These are phyloP conservation scores for Desoria tigrina DNA, from an alignment of 2,888 invertebrate genomes.

Conservation along the genomic window DNA sequence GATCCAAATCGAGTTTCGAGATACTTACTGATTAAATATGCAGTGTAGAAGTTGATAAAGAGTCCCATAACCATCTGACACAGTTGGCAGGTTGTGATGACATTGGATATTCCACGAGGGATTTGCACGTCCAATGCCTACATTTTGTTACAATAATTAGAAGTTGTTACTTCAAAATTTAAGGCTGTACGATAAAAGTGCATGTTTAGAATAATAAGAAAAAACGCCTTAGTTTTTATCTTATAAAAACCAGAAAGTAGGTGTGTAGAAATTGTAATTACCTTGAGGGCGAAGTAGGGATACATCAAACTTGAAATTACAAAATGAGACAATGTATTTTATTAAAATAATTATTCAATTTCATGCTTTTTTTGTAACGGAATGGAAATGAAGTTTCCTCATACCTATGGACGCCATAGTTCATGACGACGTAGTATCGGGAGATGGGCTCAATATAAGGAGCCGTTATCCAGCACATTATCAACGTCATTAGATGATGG, in stretches of 20 bases:
- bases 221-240: no score
- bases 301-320: slow-evolving; percentile 19
- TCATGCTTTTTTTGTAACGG: no score
- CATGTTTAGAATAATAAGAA: no score
- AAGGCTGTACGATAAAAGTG: no score
- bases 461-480: slow-evolving; percentile 25
- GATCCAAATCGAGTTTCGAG: not conserved
- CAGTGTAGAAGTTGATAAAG: slow-evolving; percentile 18
- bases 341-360: no score
- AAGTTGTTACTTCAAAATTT: no score
- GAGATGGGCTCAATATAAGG: slow-evolving; percentile 26
- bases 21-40: slow-evolving; percentile 19
- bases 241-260: no score
- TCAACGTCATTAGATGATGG: slow-evolving; percentile 25
- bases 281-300: slow-evolving; percentile 19
- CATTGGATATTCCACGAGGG: slow-evolving; percentile 19
- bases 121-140: slow-evolving; percentile 18
- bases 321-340: no score
- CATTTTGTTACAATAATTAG: no score
- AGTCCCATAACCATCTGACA: slow-evolving; percentile 31
- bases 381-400: no score
- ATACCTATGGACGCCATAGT: slow-evolving; percentile 23
- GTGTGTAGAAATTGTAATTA: not conserved
- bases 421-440: slow-evolving; percentile 27
- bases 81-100: slow-evolving; percentile 26